Evolutionary conservation across 2,888 invertebrate genomes (phyloP), one percentile per base, ranked within the genome.

Genomic region (Tenthredo distinguenda): DNA sequence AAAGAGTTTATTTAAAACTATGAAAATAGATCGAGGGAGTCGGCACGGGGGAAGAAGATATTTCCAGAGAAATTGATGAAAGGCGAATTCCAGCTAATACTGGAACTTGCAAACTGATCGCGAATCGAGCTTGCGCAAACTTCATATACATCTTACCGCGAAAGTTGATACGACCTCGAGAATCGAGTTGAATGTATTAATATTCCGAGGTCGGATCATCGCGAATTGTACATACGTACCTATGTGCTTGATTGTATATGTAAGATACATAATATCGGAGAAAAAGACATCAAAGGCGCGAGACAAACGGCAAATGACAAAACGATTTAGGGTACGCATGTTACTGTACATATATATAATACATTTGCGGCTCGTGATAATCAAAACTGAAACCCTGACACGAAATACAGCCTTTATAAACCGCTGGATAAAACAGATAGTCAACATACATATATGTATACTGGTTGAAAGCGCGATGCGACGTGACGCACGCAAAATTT

Each of bases 321-420:
- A 74, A 74, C 37, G 72, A 74, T 74, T 43, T 21, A 43, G 10
- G 40, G 21, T 37, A 72, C n/a, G 9, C 34, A n/a, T 40, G 12
- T 37, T n/a, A 1, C 34, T 18, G 5, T 37, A 2, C 26, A 26
- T 62, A 58, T 62, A 58, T 34, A 7, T 71, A 71, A 74, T 37
- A 71, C 71, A 55, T 15, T 47, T 50, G 34, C 40, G 26, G 7
- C 26, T 55, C 34, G 31, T 34, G 50, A 77, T 74, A 74, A 74
- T 74, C 72, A 74, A 43, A 77, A 77, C 31, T 77, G 18, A 77
- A 77, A 26, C 77, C 77, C 50, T 77, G 77, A 77, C 50, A 77
- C 77, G 34, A 55, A 77, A 55, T 43, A 74, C 40, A 9, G 71
- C 71, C 34, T 74, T 40, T 62, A 62, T 62, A 34, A 71, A 37